Evolutionary conservation across 2,113 vertebrate species (phyloP), one percentile per base, ranked within the genome.

Genomic region (Pongo pygmaeus): DNA sequence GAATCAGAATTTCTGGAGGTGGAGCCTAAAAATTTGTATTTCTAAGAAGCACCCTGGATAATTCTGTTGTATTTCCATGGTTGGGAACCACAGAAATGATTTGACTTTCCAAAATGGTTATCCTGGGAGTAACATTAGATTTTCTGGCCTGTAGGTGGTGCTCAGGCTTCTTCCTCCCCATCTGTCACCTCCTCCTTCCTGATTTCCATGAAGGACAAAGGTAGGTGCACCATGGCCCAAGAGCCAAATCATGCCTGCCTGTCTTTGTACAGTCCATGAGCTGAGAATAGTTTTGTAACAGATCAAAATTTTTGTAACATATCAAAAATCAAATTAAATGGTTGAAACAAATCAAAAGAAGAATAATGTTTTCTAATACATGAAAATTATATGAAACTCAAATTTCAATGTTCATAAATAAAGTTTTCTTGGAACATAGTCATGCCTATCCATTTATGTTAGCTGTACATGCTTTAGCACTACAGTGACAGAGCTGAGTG

Each of bases 271-370:
- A 6, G 32, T 6, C 46, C 40, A n/a, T 23, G 20, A 91, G 27
- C n/a, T 38, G 43, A 38, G 32, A 64, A 46, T 79, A 23, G 13
- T 43, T 91, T 48, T 52, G 8, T 35, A 80, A 90, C 59, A 64
- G 14, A 69, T 88, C 27, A 80, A 94, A 81, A 55, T 40, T 57
- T 14, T 35, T n/a, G 43, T 30, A 83, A 83, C 27, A 89, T 93
- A 70, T 93, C 48, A 48, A 89, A 69, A 69, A 69, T n/a, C 2
- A 18, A 61, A 10, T 74, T 74, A 43, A 78, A 78, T 78, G 8
- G 16, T 18, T 78, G 10, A 48, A 78, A 78, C 4, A 48, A 77
- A 46, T 48, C 40, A 75, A 75, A 75, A 77, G 43, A 78, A 78
- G 8, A 78, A 32, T 1, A 78, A 48, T 77, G 10, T 32, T 48